Evolutionary conservation across 2,888 invertebrate genomes (phyloP).

Genomic region (Lomographa bimaculata): DNA sequence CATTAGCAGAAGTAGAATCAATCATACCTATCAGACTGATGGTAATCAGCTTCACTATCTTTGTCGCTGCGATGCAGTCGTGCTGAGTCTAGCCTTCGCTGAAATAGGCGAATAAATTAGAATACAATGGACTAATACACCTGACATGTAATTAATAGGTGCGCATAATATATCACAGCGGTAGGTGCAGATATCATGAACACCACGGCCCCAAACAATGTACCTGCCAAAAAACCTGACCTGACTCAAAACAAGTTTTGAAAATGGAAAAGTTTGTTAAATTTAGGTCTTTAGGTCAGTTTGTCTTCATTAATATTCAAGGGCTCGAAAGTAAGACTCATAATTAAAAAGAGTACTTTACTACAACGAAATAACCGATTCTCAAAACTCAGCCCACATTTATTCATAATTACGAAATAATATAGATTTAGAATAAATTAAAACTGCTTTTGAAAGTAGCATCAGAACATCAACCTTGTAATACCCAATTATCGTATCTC

Average conservation of each 20-base stretch:
- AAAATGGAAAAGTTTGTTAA: no score
- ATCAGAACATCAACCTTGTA: constrained; percentile 23
- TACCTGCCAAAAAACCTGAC: no score
- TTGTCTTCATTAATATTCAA: no score
- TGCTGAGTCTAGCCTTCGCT: constrained; percentile 73
- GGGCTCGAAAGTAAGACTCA: no score
- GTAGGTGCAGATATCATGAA: constrained; percentile 26
- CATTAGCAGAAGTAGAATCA: constrained; percentile 21
- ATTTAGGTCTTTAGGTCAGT: no score
- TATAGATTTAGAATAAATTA: constrained; percentile 29
- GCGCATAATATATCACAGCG: constrained; percentile 40
- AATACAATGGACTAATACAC: constrained; percentile 74
- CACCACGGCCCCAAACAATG: constrained; percentile 1
- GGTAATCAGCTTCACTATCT: constrained; percentile 37
- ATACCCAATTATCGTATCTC: constrained; percentile 26
- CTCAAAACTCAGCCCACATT: no score
- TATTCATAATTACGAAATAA: constrained; percentile 4
- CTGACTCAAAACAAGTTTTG: no score
- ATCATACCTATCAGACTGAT: constrained; percentile 17
- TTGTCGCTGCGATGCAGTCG: constrained; percentile 61
- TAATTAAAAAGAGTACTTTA: no score
- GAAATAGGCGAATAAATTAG: constrained; percentile 70
- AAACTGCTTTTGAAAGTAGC: constrained; percentile 27
- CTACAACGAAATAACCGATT: no score
- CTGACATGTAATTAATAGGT: constrained; percentile 68